phyloP scores from a whole-genome alignment of 2,113 vertebrate genomes.

The Passer domesticus region DNA sequence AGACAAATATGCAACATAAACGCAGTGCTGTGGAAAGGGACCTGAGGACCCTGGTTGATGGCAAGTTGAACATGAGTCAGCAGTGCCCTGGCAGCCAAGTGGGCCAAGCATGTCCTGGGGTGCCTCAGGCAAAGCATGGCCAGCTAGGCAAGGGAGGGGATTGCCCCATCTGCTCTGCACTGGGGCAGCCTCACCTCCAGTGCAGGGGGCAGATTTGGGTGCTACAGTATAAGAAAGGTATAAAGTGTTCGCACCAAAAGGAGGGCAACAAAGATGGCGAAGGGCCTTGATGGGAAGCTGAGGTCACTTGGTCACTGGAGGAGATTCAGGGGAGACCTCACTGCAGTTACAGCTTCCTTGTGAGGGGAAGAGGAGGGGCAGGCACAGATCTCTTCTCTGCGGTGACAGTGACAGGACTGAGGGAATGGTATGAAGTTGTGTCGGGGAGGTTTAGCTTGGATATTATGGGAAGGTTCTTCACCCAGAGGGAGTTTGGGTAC shows the following conservation, averaged over 20 bases:
- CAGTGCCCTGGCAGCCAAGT: not conserved
- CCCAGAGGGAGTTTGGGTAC: accelerated
- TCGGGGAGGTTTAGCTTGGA: not conserved
- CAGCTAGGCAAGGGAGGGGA: accelerated
- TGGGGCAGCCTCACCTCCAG: accelerated
- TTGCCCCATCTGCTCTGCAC: not conserved
- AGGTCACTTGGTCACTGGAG: not conserved
- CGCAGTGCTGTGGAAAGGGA: not conserved
- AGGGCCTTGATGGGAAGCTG: not conserved
- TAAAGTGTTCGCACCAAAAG: accelerated
- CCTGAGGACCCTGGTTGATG: accelerated
- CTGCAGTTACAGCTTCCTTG: accelerated
- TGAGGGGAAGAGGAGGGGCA: not conserved
- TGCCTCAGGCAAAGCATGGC: not conserved
- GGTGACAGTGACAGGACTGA: not conserved
- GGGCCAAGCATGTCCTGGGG: accelerated
- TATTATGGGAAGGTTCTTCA: not conserved
- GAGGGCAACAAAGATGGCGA: not conserved
- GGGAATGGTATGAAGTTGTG: not conserved
- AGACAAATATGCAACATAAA: not conserved
- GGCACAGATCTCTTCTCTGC: not conserved
- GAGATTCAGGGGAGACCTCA: not conserved
- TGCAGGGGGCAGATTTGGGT: not conserved
- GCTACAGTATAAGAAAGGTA: not conserved
- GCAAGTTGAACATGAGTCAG: not conserved